A percentile compares a stretch with the other conserved stretches of the same genome.
Evolutionary conservation across 2,888 invertebrate species (phyloP).

Genomic region (Helobdella robusta): DNA sequence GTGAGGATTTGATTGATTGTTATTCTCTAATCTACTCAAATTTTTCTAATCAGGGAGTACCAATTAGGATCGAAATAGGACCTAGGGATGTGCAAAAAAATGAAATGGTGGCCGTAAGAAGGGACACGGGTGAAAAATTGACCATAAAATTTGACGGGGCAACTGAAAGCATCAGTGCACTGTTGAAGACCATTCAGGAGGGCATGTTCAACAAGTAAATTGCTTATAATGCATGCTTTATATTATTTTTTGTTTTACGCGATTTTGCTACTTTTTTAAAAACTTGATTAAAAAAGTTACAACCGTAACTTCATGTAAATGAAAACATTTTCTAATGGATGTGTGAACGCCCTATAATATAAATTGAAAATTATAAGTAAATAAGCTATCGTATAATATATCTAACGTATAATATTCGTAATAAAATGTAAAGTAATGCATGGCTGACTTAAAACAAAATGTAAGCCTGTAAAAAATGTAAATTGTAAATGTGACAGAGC

Average conservation of each 20-base stretch:
- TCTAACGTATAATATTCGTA: too few species aligned
- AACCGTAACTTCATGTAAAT: not conserved
- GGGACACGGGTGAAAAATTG: slow-evolving; percentile 75
- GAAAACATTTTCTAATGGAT: not conserved
- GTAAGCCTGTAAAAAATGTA: too few species aligned
- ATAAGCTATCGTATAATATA: too few species aligned
- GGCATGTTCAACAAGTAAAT: slow-evolving; percentile 68
- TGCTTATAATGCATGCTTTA: too few species aligned
- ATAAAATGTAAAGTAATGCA: too few species aligned
- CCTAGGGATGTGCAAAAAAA: slow-evolving; percentile 82
- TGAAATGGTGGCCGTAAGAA: slow-evolving; percentile 76
- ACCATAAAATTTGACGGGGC: slow-evolving; percentile 59
- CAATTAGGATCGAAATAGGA: slow-evolving; percentile 82
- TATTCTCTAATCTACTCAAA: too few species aligned
- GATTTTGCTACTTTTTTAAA: slow-evolving; percentile 7
- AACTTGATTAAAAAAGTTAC: not conserved
- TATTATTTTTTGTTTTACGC: too few species aligned
- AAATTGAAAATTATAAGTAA: too few species aligned
- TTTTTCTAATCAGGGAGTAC: slow-evolving; percentile 71
- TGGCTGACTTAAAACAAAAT: too few species aligned
- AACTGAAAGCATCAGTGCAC: slow-evolving; percentile 36
- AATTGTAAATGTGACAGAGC: too few species aligned
- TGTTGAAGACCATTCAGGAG: slow-evolving; percentile 72
- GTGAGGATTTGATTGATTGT: not conserved
- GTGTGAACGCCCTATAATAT: too few species aligned